Evolutionary conservation across 2,888 invertebrate genomes (phyloP), one percentile per base, ranked within the genome.

Genomic region (Troilus luridus): DNA sequence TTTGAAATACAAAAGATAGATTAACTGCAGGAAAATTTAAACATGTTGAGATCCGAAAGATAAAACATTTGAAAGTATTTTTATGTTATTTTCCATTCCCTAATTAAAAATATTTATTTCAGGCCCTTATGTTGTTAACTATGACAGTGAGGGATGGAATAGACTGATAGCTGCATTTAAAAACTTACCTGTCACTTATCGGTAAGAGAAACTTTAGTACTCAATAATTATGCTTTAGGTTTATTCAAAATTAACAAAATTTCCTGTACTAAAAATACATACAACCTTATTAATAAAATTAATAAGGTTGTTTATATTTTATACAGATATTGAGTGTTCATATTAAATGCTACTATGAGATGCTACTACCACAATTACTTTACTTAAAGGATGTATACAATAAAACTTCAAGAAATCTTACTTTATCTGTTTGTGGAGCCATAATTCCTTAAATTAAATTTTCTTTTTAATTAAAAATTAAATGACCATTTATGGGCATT

Each of bases 51-150:
- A 24, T 0, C 24, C 24, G 12, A 12, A 24, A 24, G 24, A 67
- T 10, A 3, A 64, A 64, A n/a, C n/a, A 9, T 64, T n/a, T n/a
- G 27, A 41, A 77, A 77, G 17, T 8, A 41, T 17, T 77, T 24
- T 77, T 19, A 41, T 0, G 0, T 77, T 77, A 77, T 8, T 41
- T 77, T 67, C 17, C n/a, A 11, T n/a, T 41, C 0, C 0, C 27
- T 77, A 41, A 19, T 41, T 67, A 72, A n/a, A 27, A 67, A 67
- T 54, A 88, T 59, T 2, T 59, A 72, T 94, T 94, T 24, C 93
- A 97, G 97, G 97, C 0, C 97, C 97, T 72, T 97, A 96, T 94
- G 97, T 97, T 8, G 98, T 98, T 0, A 97, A 97, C 93, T 98
- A 98, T 93, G 98, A 98, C 93, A 94, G 94, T 11, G 94, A 95